phyloP scores from a whole-genome alignment of 2,888 invertebrate genomes.

The Diaperis boleti region DNA sequence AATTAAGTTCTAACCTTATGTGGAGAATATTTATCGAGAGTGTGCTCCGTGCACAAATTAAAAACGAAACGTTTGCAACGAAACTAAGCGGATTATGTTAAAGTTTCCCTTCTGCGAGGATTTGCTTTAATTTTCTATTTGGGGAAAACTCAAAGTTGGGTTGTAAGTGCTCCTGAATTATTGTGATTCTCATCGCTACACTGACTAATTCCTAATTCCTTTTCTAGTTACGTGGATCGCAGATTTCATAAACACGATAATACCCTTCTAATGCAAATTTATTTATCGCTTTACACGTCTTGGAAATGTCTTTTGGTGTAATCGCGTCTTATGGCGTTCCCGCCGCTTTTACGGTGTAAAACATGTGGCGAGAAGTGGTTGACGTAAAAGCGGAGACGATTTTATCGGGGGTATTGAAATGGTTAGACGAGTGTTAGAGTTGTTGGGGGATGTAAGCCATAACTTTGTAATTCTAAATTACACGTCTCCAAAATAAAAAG shows the following conservation, averaged over 20 bases:
- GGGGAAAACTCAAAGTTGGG: constrained; percentile 15
- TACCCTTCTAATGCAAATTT: constrained; percentile 33
- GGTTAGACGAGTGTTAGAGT: no score
- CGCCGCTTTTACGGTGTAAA: constrained; percentile 5
- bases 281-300: constrained; percentile 21
- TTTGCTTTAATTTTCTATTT: constrained; percentile 26
- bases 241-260: constrained; percentile 24
- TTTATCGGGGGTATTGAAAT: no score
- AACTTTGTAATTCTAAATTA: no score
- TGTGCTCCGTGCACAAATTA: constrained; percentile 1
- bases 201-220: constrained; percentile 26
- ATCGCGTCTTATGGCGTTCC: neutral
- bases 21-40: constrained; percentile 34
- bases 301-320: constrained; percentile 6
- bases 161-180: constrained; percentile 25
- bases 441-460: no score
- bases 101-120: constrained; percentile 19
- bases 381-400: constrained; percentile 8
- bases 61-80: constrained; percentile 10
- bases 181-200: constrained; percentile 26
- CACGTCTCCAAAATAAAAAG: no score
- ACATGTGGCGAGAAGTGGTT: constrained; percentile 10
- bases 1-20: constrained; percentile 38
- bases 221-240: constrained; percentile 15
- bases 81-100: constrained; percentile 12